Evolutionary conservation across 2,113 vertebrate species (phyloP).

Genomic region (Ptilonorhynchus violaceus): DNA sequence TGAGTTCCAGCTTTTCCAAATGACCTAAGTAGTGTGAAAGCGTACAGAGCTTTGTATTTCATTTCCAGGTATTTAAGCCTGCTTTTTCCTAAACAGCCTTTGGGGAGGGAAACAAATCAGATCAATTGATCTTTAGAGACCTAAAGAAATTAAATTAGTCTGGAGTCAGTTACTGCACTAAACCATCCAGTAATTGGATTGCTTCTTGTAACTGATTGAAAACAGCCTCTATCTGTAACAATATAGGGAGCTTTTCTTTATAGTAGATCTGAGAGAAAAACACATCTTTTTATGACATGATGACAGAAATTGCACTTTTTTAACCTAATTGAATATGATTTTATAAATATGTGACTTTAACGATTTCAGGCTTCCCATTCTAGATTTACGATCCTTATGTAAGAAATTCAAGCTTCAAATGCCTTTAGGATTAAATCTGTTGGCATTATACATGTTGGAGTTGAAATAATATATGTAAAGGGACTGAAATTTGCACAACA

Average conservation of each 20-base stretch:
- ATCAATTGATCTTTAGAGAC: constrained; percentile 99
- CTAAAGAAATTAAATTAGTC: constrained; percentile 98
- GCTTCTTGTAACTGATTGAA: constrained; percentile 95
- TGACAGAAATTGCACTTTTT: constrained; percentile 99
- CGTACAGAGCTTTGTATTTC: constrained; percentile 74
- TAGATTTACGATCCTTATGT: constrained; percentile 66
- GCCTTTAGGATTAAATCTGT: constrained; percentile 25
- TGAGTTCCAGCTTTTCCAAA: constrained; percentile 48
- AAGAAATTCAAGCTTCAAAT: constrained; percentile 47
- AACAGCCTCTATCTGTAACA: constrained; percentile 86
- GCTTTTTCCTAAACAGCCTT: constrained; percentile 81
- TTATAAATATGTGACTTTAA: constrained; percentile 89
- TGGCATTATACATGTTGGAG: not conserved
- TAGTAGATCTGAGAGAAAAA: constrained; percentile 87
- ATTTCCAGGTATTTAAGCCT: constrained; percentile 81
- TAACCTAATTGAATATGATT: constrained; percentile 90
- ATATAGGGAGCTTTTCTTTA: constrained; percentile 77
- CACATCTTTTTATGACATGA: constrained; percentile 96
- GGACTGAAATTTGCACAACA: not conserved
- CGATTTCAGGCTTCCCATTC: constrained; percentile 77
- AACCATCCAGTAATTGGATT: constrained; percentile 98
- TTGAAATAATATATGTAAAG: not conserved
- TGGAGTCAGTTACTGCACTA: constrained; percentile 99
- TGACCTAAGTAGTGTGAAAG: constrained; percentile 75
- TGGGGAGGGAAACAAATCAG: constrained; percentile 91